Conservation (phyloP, 2,797 vertebrate genomes). For the Knipowitschia caucasica region DNA sequence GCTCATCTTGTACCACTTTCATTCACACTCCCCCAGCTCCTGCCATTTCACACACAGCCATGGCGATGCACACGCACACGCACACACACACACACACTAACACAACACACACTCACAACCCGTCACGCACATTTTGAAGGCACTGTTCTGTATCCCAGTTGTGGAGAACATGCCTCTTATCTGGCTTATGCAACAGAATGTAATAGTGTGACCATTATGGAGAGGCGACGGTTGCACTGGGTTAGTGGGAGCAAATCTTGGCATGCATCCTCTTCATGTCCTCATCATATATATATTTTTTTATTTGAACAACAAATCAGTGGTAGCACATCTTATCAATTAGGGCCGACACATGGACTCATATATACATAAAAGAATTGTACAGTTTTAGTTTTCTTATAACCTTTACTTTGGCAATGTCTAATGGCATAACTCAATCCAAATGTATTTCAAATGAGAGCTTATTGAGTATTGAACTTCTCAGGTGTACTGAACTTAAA, state of each 20-base stretch:
- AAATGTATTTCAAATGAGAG: no score
- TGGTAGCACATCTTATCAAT: no score
- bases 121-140: conserved; percentile 37
- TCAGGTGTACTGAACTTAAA: no score
- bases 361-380: no score
- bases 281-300: conserved; percentile 36
- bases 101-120: no score
- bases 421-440: no score
- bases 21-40: conserved; percentile 29
- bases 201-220: conserved; percentile 65
- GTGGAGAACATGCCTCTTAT: conserved; percentile 53
- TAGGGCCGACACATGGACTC: no score
- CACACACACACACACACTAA: conserved; percentile 10
- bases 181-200: conserved; percentile 68
- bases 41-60: conserved; percentile 34
- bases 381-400: no score
- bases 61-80: conserved; percentile 7
- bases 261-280: conserved; percentile 47
- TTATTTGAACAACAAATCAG: conserved; percentile 34
- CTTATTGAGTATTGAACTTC: no score
- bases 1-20: conserved; percentile 53
- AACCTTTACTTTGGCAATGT: no score
- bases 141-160: conserved; percentile 34
- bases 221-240: conserved; percentile 55
- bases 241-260: conserved; percentile 63